A percentile compares a stretch with the other conserved stretches of the same genome.
These are phyloP conservation scores for Bubalus kerabau DNA, from an alignment of 2,113 vertebrate species.

Conservation along the genomic window DNA sequence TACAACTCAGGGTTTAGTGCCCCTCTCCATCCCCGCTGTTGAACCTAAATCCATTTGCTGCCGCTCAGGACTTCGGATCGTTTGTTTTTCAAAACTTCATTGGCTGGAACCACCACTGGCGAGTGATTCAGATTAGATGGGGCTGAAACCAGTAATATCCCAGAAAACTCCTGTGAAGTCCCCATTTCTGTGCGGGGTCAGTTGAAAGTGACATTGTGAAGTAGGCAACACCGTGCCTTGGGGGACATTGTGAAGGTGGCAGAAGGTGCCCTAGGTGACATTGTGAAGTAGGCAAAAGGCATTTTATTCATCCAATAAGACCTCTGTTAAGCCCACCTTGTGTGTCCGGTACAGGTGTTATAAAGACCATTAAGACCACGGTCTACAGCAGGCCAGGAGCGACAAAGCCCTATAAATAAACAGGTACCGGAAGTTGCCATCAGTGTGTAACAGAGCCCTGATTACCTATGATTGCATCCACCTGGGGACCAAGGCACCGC, in stretches of 20 bases:
- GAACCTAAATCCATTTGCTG: neutral
- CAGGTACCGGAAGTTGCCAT: neutral
- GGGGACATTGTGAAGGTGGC: constrained; percentile 52
- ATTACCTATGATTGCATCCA: no score
- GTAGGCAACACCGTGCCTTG: constrained; percentile 21
- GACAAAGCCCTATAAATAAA: neutral
- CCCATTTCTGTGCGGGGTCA: constrained; percentile 1
- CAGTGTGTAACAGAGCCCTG: neutral
- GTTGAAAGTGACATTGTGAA: constrained; percentile 56
- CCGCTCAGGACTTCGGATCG: neutral
- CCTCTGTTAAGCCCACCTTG: neutral
- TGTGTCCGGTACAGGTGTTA: neutral
- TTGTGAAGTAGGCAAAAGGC: constrained; percentile 58
- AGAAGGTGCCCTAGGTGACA: constrained; percentile 50
- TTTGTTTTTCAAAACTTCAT: neutral
- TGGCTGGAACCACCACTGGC: neutral
- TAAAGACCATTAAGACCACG: neutral
- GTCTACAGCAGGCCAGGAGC: neutral
- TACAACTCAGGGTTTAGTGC: neutral
- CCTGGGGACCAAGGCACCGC: neutral
- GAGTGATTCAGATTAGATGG: neutral
- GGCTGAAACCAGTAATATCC: neutral
- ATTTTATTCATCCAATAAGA: neutral
- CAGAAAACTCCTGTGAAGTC: neutral
- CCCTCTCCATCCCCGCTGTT: neutral